Evolutionary conservation across 1,140 invertebrate genomes (phyloP), one percentile per base, ranked within the genome.

Genomic region (Lamellibrachia luymesi): DNA sequence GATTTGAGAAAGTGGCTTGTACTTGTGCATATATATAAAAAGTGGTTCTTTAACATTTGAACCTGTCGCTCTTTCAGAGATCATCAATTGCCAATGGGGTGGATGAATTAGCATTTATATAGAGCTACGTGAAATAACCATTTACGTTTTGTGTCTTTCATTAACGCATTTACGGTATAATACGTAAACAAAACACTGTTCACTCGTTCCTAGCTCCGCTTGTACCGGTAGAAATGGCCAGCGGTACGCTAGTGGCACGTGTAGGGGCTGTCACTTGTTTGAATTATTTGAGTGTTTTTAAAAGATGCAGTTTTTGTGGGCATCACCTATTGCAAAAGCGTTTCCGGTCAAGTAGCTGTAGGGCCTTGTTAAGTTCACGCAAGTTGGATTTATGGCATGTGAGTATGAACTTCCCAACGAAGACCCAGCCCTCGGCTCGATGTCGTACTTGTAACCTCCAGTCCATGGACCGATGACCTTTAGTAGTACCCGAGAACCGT

Each of bases 311-410:
- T 2, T 80, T 8, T 22, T 80, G 64, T 80, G 64, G 64, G 25
- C 64, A 80, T 80, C 64, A 80, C 13, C 13, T 80, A 80, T 80
- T 80, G 64, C 64, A 80, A 80, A 80, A 80, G 64, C 64, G 64
- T 80, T 80, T 80, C 64, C 64, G 25, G 64, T 80, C 64, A 80
- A 80, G 1, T 80, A 22, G 13, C 64, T 80, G 64, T 80, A 80
- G 64, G 64, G 25, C 25, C 2, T 80, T 80, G 13, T 80, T 80
- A 80, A 80, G 64, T 22, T 80, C 13, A 80, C 64, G 17, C 64
- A 80, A 80, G 64, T 80, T 80, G 64, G 64, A 80, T 80, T 80
- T 80, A 80, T 80, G 64, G 64, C 64, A 80, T 80, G 64, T 80
- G 64, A 80, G 64, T 80, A 80, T 80, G 64, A 80, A 22, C 64